Conservation (phyloP, 1,140 invertebrate genomes). For the Theocolax elegans region DNA sequence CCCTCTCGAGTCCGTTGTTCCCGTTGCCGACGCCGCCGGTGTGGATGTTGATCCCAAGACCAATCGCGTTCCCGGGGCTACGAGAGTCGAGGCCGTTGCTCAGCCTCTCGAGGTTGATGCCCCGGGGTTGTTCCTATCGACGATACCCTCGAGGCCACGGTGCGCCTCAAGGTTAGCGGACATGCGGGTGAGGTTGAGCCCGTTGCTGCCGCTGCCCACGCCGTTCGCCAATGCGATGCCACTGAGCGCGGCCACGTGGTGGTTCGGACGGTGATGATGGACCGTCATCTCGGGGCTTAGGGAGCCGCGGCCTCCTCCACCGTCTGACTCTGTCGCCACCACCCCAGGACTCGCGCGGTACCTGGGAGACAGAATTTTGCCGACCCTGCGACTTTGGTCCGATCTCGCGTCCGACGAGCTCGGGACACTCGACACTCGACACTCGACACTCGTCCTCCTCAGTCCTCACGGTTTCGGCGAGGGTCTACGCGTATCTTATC, state of each 20-base stretch:
- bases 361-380: slow-evolving; percentile 65
- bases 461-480: not conserved
- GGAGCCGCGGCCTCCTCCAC: slow-evolving; percentile 48
- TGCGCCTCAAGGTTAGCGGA: slow-evolving; percentile 58
- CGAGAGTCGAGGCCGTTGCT: slow-evolving; percentile 56
- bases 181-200: slow-evolving; percentile 61
- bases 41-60: not conserved
- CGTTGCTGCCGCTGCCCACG: slow-evolving; percentile 55
- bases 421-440: not conserved
- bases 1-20: not conserved
- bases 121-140: slow-evolving; percentile 49
- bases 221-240: slow-evolving; percentile 59
- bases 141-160: slow-evolving; percentile 53
- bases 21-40: not conserved
- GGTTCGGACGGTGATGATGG: slow-evolving; percentile 62
- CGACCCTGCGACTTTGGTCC: not conserved
- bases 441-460: not conserved
- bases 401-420: not conserved
- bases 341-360: slow-evolving; percentile 61
- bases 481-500: no score
- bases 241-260: slow-evolving; percentile 64
- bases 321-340: slow-evolving; percentile 58
- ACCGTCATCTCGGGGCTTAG: slow-evolving; percentile 65
- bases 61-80: slow-evolving; percentile 18
- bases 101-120: slow-evolving; percentile 50